Evolutionary conservation across 2,797 vertebrate species (phyloP), one percentile per base, ranked within the genome.

Genomic region (Argya squamiceps): DNA sequence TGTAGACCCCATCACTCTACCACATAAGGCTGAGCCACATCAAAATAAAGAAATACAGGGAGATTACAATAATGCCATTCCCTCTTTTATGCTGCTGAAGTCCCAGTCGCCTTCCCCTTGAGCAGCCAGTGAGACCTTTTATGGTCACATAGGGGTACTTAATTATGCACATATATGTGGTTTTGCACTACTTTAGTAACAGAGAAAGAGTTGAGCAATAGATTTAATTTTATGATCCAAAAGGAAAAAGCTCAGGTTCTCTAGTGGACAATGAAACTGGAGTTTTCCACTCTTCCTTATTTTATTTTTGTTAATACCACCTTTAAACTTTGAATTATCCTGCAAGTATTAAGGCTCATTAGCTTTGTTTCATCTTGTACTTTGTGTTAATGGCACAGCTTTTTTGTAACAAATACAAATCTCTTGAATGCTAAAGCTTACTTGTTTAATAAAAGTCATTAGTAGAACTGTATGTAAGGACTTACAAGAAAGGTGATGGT

Each of bases 241-340:
- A 94, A 94, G 93, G 69, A 96, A 95, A 93, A 97, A 95, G 91
- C 75, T 74, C 81, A 62, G 36, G 80, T 95, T 98, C 97, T 97
- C 94, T 55, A 43, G 93, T 92, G 91, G 84, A 96, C 83, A 83
- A 80, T 64, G 84, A 97, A 96, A 94, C 60, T 50, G 78, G 64
- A 52, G 94, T 96, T 96, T 95, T 92, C 84, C 63, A 64, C 65
- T 94, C 85, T 91, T 93, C 79, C 80, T 95, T 96, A 73, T 94
- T 97, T 97, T 96, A 89, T 92, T 96, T 97, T 96, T 95, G 93
- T 95, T 97, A 96, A 89, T 96, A 96, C 84, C 76, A 85, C 82
- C 60, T 89, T 93, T 95, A 97, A 96, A 97, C 59, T 97, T 95
- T 89, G 95, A 97, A 96, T 97, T 97, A 96, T 95, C 84, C 82